These are phyloP conservation scores for Apis cerana DNA, from an alignment of 1,140 invertebrate genomes.

Conservation along the genomic window DNA sequence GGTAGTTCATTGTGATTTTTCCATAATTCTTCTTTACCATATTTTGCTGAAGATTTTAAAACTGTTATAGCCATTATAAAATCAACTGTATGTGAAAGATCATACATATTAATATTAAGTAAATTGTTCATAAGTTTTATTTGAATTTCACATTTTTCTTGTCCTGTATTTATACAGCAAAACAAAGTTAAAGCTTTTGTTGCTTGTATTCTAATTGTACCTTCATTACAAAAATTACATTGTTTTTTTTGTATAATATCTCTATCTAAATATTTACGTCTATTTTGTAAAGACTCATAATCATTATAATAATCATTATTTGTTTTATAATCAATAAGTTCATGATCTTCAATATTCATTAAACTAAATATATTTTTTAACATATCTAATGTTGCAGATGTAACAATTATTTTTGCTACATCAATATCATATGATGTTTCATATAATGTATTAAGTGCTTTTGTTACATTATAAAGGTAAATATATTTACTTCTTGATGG, in stretches of 20 bases:
- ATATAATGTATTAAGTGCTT: slow-evolving; percentile 65
- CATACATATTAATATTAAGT: slow-evolving; percentile 63
- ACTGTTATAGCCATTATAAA: slow-evolving; percentile 61
- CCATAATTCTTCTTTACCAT: slow-evolving; percentile 42
- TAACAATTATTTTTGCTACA: slow-evolving; percentile 64
- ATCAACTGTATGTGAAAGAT: slow-evolving; percentile 49
- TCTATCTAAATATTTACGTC: slow-evolving; percentile 6
- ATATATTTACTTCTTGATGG: slow-evolving; percentile 45
- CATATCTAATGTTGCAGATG: slow-evolving; percentile 43
- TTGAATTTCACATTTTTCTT: slow-evolving; percentile 56
- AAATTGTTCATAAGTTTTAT: slow-evolving; percentile 60
- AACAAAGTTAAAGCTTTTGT: slow-evolving; percentile 58
- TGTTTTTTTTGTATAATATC: background rate
- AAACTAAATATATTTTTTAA: slow-evolving; percentile 64
- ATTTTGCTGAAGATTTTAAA: slow-evolving; percentile 53
- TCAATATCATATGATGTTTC: slow-evolving; percentile 50
- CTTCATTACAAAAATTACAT: slow-evolving; percentile 17
- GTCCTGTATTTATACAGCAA: slow-evolving; percentile 51
- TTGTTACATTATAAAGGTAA: slow-evolving; percentile 54
- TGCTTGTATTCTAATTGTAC: slow-evolving; percentile 40
- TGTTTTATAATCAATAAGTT: background rate
- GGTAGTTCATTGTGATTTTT: slow-evolving; percentile 37
- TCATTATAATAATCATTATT: slow-evolving; percentile 23
- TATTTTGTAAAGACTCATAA: slow-evolving; percentile 26
- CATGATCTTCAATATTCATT: slow-evolving; percentile 45